Evolutionary conservation across 2,888 invertebrate species (phyloP).

Genomic region (Scaptomyza polygonia): DNA sequence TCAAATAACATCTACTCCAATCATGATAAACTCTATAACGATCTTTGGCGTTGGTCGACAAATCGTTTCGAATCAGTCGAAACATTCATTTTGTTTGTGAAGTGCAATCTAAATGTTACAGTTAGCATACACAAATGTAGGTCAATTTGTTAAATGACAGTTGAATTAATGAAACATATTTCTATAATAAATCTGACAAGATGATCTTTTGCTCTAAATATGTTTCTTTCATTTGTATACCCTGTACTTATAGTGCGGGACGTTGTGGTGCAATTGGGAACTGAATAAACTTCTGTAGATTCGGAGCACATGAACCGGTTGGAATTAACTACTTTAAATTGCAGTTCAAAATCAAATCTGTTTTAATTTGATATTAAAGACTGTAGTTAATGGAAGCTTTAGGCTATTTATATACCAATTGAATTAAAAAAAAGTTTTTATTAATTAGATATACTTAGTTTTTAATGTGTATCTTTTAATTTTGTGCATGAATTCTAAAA

Average conservation of each 20-base stretch:
- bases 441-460: slow-evolving; percentile 8
- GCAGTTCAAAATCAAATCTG: background rate
- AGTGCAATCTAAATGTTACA: slow-evolving; percentile 17
- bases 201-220: slow-evolving; percentile 1
- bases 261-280: too few species aligned
- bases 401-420: background rate
- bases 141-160: slow-evolving; percentile 16
- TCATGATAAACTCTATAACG: slow-evolving; percentile 26
- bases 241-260: background rate
- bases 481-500: background rate
- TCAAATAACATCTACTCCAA: slow-evolving; percentile 26
- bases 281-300: background rate
- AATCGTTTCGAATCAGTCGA: slow-evolving; percentile 30
- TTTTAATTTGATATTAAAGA: background rate
- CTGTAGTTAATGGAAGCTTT: background rate
- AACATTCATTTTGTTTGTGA: slow-evolving; percentile 25
- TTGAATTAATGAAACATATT: slow-evolving; percentile 7
- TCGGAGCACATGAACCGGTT: background rate
- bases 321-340: background rate
- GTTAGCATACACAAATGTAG: slow-evolving; percentile 27
- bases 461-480: background rate
- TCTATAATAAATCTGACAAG: background rate
- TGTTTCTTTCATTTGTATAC: background rate
- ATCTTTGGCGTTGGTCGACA: slow-evolving; percentile 34
- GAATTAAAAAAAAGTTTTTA: background rate